Percentiles rank a stretch among this genome's conserved stretches.
phyloP scores from a whole-genome alignment of 2,888 invertebrate species.

The Nemurella pictetii region DNA sequence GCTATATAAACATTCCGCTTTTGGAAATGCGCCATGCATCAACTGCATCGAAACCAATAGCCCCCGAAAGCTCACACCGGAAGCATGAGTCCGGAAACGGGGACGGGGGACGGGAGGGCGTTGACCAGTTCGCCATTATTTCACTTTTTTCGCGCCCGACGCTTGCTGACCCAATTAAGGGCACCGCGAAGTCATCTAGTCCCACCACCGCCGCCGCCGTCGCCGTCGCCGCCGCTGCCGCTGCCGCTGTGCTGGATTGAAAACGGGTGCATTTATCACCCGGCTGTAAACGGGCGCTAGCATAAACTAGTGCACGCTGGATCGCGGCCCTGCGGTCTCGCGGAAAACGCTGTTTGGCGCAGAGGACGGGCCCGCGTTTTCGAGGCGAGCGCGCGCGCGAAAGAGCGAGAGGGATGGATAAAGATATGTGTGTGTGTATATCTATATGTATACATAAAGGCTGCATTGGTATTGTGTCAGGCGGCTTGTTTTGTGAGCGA shows the following conservation, averaged over 20 bases:
- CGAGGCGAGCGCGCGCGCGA: not conserved
- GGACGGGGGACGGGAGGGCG: not conserved
- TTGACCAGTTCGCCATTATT: not conserved
- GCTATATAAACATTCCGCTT: not conserved
- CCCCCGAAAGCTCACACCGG: not conserved
- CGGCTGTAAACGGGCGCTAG: not conserved
- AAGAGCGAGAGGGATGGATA: not conserved
- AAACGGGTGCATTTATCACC: not conserved
- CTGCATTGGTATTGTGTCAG: not conserved
- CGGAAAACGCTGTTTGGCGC: not conserved
- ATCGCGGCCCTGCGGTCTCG: not conserved
- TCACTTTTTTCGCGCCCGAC: not conserved
- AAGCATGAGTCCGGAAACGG: not conserved
- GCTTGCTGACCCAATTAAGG: not conserved
- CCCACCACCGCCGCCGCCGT: too few relatives aligned
- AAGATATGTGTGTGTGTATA: not conserved
- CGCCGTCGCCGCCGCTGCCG: not conserved
- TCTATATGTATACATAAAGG: not conserved
- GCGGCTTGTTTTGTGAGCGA: not conserved
- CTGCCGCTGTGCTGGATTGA: not conserved
- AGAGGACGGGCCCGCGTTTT: not conserved
- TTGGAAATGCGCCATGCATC: not conserved
- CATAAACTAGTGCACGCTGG: not conserved
- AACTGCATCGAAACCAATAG: not conserved
- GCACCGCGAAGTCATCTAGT: not conserved